Base-by-base conservation (phyloP, 2,888 invertebrate species). In the Drosophila suboccidentalis region DNA sequence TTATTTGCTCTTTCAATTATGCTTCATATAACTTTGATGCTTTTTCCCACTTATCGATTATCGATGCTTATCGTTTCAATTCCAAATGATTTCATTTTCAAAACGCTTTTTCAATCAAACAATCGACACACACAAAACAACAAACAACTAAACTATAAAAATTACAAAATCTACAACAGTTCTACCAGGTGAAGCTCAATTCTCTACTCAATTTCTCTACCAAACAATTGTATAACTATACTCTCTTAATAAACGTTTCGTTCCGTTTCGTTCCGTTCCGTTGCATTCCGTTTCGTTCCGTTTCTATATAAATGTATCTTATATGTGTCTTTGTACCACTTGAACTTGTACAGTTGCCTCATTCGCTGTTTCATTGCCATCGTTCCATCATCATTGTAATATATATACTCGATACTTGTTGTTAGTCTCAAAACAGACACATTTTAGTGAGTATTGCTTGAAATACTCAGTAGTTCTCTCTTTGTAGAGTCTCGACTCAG, bases 171-270 rank as follows among this genome's bases (percentile, higher is more conserved):
- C 80, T 71, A 88, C 89, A 78, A 88, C 90, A 90, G 90, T 90
- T 90, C 87, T 90, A 90, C 90, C 90, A 90, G 91, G 90, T 90
- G 90, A 90, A 86, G 86, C 83, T 88, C 91, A 85, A 87, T 71
- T 86, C 22, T 22, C 22, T 22, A 22, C 77, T 82, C 58, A 78
- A 85, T 78, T 73, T 74, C 69, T 62, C 51, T 61, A 71, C 74
- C 67, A 77, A 70, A 77, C 76, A 74, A 80, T 65, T 73, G 78
- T 77, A 81, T 69, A 19, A 73, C 71, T 43, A 54, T 43, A 55
- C 38, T 55, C 61, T 70, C 64, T 75, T 58, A 75, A 70, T 71
- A 61, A 72, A 46, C 54, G 85, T 84, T 81, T 65, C 67, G 70
- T 82, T 78, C 50, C 41, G 41, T n/a, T n/a, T n/a, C n/a, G n/a